Percentiles rank a stretch among this genome's conserved stretches.
These are phyloP conservation scores for Megamerina dolium DNA, from an alignment of 2,888 invertebrate genomes.

Conservation along the genomic window DNA sequence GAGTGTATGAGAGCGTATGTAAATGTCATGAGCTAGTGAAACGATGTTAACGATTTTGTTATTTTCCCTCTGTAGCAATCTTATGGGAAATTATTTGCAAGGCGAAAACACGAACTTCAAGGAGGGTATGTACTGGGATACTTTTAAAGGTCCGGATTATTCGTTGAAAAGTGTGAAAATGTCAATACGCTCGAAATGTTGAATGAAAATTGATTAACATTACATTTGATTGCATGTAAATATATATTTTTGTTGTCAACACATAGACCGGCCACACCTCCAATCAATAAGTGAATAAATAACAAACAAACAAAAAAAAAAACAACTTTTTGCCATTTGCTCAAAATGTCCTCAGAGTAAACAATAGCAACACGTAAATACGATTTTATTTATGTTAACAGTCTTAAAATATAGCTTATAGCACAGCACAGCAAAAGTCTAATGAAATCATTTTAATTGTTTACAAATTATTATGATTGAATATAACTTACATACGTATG, in stretches of 20 bases:
- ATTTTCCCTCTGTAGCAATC: slow-evolving; percentile 5
- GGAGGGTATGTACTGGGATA: slow-evolving; percentile 14
- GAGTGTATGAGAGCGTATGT: slow-evolving; percentile 14
- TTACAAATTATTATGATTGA: slow-evolving; percentile 39
- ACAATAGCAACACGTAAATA: neutral
- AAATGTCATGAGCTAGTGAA: neutral
- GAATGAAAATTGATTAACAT: too few species aligned
- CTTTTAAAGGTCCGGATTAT: slow-evolving; percentile 12
- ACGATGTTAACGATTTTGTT: neutral
- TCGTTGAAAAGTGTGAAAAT: slow-evolving; percentile 9
- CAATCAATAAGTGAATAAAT: too few species aligned
- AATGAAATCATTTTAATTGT: slow-evolving; percentile 33
- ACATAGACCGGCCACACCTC: slow-evolving; percentile 1
- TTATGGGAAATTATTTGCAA: slow-evolving; percentile 8
- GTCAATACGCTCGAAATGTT: slow-evolving; percentile 9
- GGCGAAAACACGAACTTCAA: slow-evolving; percentile 8
- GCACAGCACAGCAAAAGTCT: slow-evolving; percentile 17
- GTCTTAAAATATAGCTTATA: too few species aligned
- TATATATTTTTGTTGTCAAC: neutral
- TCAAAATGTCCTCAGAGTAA: slow-evolving; percentile 25
- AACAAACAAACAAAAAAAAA: too few species aligned
- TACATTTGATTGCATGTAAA: neutral
- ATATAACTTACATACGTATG: neutral
- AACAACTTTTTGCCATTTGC: slow-evolving; percentile 28
- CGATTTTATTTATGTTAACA: too few species aligned